Evolutionary conservation across 1,140 invertebrate genomes (phyloP), one percentile per base, ranked within the genome.

Genomic region (Cardiocondyla obscurior): DNA sequence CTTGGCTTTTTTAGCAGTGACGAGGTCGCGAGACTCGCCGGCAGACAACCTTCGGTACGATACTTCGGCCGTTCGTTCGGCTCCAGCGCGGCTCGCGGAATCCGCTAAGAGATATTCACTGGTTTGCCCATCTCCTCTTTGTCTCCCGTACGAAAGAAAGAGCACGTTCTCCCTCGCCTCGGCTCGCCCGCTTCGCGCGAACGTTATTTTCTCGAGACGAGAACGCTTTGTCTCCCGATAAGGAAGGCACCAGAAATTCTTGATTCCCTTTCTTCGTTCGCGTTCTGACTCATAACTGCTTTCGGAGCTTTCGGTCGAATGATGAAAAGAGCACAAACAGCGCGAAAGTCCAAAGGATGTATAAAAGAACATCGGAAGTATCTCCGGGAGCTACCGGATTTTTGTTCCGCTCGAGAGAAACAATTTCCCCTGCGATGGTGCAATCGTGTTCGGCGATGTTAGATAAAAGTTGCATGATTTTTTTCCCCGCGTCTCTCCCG

Each of bases 31-130:
- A 89, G 89, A 85, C 90, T 90, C 85, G 85, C 84, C 87, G 85
- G 90, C 91, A 92, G 92, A 92, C 92, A 93, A 92, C 92, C 92
- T 93, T 93, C 91, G 19, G 90, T 85, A 84, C 87, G 84, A 88
- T 89, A 84, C 90, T 91, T 84, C 77, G 89, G 84, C 74, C 73
- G 74, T 77, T 73, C 58, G 86, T 81, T 82, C 58, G 58, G 85
- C 90, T 55, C 86, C 90, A 83, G 83, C 88, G 84, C 85, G 77
- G 85, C 85, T 89, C 88, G 88, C 90, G n/a, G 53, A 88, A 87
- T 86, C 90, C 85, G 76, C 64, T 69, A 60, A 77, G 62, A 87
- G 86, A 87, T 87, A 87, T 88, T 87, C 76, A 53, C 64, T 85
- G 88, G 83, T 81, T 81, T 82, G 84, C 82, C 86, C 72, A 74